phyloP scores from a whole-genome alignment of 1,140 invertebrate species.

The Halesus radiatus region DNA sequence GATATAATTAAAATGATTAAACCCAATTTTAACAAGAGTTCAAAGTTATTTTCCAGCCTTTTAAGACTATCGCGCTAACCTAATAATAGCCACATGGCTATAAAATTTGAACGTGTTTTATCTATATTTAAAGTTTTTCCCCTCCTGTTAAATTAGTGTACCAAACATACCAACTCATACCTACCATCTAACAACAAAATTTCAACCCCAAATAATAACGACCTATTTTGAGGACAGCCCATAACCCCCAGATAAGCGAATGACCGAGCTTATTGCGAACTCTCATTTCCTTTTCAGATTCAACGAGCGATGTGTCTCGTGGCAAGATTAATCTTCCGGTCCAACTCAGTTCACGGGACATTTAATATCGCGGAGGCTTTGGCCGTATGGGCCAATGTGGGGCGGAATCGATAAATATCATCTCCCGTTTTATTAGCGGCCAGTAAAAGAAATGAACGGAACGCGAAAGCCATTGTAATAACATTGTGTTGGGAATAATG shows the following conservation, averaged over 20 bases:
- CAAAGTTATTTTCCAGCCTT: no score
- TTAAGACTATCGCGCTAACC: no score
- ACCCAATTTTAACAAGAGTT: no score
- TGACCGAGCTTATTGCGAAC: neutral
- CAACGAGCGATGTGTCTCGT: neutral
- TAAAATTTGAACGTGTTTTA: no score
- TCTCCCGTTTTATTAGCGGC: slow-evolving; percentile 4
- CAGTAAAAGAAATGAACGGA: slow-evolving; percentile 15
- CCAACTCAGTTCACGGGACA: slow-evolving; percentile 8
- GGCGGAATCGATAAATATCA: slow-evolving; percentile 36
- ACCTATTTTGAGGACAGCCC: neutral
- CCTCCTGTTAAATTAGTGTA: no score
- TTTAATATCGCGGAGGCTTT: slow-evolving; percentile 9
- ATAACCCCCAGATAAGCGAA: neutral
- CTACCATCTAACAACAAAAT: no score
- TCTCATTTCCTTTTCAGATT: slow-evolving; percentile 22
- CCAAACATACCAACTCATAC: no score
- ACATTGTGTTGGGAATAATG: neutral
- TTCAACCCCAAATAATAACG: no score
- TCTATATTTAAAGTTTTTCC: no score
- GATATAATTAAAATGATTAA: no score
- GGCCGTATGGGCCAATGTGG: neutral
- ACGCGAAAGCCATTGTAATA: neutral
- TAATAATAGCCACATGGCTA: no score
- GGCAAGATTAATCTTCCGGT: slow-evolving; percentile 8